phyloP scores from a whole-genome alignment of 1,140 invertebrate species.

The Gerris buenoi region DNA sequence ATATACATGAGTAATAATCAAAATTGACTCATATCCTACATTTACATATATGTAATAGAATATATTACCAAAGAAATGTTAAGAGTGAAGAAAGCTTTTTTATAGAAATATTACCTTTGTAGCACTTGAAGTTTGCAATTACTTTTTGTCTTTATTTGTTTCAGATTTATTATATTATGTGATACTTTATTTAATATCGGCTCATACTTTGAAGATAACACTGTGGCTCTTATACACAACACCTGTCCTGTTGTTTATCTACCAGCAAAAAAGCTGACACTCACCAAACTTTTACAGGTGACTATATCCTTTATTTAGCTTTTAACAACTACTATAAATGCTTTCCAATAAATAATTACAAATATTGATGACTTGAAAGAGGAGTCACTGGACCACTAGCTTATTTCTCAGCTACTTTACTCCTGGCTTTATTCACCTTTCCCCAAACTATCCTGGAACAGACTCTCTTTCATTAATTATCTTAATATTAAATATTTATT shows the following conservation, averaged over 20 bases:
- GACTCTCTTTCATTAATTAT: not conserved
- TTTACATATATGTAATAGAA: no score
- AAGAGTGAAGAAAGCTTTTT: no score
- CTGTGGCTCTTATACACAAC: slow-evolving; percentile 19
- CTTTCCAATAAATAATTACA: not conserved
- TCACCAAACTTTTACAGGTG: slow-evolving; percentile 23
- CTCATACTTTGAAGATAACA: slow-evolving; percentile 12
- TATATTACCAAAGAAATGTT: no score
- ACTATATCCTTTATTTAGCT: not conserved
- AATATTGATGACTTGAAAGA: not conserved
- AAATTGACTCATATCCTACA: no score
- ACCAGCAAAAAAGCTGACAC: slow-evolving; percentile 21
- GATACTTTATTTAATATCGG: slow-evolving; percentile 19
- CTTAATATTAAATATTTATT: no score
- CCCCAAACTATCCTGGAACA: not conserved
- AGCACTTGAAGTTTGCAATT: no score
- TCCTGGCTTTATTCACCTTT: not conserved
- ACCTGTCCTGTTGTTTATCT: slow-evolving; percentile 21
- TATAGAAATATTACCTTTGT: no score
- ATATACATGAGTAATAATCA: no score
- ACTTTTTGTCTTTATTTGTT: slow-evolving; percentile 7
- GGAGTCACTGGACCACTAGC: not conserved
- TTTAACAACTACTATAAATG: not conserved
- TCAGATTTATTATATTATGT: slow-evolving; percentile 20
- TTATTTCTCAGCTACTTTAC: not conserved